These are phyloP conservation scores for Nemotelus nigrinus DNA, from an alignment of 2,888 invertebrate genomes.

Conservation along the genomic window DNA sequence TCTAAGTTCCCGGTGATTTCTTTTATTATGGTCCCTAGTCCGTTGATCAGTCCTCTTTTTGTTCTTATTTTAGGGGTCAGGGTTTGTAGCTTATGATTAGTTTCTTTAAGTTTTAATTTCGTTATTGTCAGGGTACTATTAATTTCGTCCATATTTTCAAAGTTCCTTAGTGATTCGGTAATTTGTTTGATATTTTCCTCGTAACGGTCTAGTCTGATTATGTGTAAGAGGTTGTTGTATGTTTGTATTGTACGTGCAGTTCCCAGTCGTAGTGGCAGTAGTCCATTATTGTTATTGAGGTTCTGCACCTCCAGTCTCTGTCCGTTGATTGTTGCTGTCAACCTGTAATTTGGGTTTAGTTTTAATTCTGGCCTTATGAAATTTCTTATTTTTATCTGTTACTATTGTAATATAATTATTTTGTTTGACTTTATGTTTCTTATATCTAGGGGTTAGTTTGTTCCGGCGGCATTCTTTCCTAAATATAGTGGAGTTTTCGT, in stretches of 20 bases:
- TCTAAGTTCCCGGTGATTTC: constrained; percentile 16
- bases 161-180: neutral
- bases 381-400: neutral
- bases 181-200: constrained; percentile 19
- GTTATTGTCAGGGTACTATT: constrained; percentile 9
- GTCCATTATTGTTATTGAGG: constrained; percentile 10
- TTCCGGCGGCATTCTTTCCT: constrained; percentile 30
- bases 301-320: constrained; percentile 1
- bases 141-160: neutral
- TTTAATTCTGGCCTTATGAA: constrained; percentile 27
- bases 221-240: constrained; percentile 17
- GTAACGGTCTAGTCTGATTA: constrained; percentile 3
- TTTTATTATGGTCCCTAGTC: constrained; percentile 34
- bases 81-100: neutral
- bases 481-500: neutral
- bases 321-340: neutral
- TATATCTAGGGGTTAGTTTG: constrained; percentile 20
- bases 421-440: constrained; percentile 14
- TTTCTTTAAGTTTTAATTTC: constrained; percentile 15
- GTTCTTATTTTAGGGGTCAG: constrained; percentile 12
- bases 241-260: neutral
- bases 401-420: constrained; percentile 19
- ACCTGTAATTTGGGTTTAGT: constrained; percentile 25
- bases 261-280: neutral
- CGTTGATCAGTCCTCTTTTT: constrained; percentile 39